Percentiles rank a stretch among this genome's conserved stretches.
phyloP scores from a whole-genome alignment of 2,113 vertebrate species.

The Paraplagusia blochii region DNA sequence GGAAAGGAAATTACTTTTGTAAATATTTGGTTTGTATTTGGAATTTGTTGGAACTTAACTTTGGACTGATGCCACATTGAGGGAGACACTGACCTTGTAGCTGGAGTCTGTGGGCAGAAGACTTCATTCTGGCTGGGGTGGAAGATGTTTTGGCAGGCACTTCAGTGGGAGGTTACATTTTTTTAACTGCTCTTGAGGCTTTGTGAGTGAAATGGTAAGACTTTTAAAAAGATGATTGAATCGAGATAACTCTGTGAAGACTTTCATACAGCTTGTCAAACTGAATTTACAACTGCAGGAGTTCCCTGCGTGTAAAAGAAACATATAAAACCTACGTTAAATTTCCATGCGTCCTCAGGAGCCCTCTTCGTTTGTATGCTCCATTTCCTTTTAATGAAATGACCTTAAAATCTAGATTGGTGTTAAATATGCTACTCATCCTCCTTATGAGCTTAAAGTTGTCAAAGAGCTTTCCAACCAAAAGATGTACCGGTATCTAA shows the following conservation, averaged over 20 bases:
- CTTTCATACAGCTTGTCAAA: not conserved
- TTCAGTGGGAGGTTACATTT: constrained; percentile 21
- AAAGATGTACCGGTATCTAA: too few species aligned
- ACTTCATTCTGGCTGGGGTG: constrained; percentile 39
- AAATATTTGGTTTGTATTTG: constrained; percentile 63
- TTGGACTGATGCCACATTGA: constrained; percentile 30
- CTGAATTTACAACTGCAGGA: not conserved
- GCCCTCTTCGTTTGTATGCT: too few species aligned
- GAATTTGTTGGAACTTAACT: constrained; percentile 43
- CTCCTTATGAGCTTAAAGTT: too few species aligned
- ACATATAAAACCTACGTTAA: not conserved
- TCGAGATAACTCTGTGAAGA: constrained; percentile 9
- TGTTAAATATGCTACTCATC: too few species aligned
- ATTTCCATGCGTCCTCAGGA: not conserved
- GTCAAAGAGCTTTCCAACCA: too few species aligned
- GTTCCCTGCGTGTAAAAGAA: too few species aligned
- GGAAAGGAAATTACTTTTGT: constrained; percentile 38
- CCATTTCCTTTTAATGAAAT: too few species aligned
- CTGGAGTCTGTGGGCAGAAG: constrained; percentile 28
- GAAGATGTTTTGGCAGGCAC: constrained; percentile 37
- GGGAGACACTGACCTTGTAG: constrained; percentile 44
- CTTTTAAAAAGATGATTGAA: constrained; percentile 5
- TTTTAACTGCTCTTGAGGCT: constrained; percentile 3
- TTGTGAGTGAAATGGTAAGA: constrained; percentile 9
- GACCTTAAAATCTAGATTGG: too few species aligned